Base-by-base conservation (phyloP, 2,797 vertebrate genomes). In the Fundulus diaphanus region DNA sequence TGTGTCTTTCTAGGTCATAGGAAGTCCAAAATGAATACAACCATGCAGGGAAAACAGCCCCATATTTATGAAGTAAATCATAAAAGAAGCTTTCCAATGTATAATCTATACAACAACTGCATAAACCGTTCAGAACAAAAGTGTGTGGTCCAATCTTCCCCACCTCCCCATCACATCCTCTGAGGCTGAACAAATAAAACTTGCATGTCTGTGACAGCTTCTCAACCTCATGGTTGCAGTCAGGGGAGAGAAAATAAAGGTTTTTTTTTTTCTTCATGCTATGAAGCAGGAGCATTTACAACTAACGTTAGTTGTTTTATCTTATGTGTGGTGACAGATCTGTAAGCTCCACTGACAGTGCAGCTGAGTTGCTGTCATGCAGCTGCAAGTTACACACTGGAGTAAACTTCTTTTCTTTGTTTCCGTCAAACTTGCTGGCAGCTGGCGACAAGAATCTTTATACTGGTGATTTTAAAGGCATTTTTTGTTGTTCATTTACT, bases 171-270 rank as follows among this genome's bases (percentile, higher is more conserved):
- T 44, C 35, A 73, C 78, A 79, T n/a, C n/a, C n/a, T n/a, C 68
- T 61, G 69, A 73, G 42, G 73, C 77, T 79, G 15, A 78, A 82
- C 82, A 83, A 81, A 81, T 77, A 79, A 86, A 78, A 63, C 12
- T 68, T 51, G 66, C 40, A 70, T 35, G 82, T 37, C 18, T 81
- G 40, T 1, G 33, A 37, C 20, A 63, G 59, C 33, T 20, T 56
- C 52, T 69, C 68, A 61, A 33, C 31, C 7, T 33, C 40, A 59
- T 3, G 48, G 22, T 6, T 56, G 52, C 68, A 72, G 46, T 68
- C 29, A 48, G 44, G 2, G 5, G 42, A 51, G n/a, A 65, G 40
- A 70, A 75, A 29, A 3, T 20, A 22, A 40, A 48, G 42, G 37
- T 18, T 77, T 35, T 48, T 11, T 13, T 3, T 69, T 35, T 20